These are phyloP conservation scores for Eudorcas thomsonii DNA, from an alignment of 2,113 vertebrate genomes.

Conservation along the genomic window DNA sequence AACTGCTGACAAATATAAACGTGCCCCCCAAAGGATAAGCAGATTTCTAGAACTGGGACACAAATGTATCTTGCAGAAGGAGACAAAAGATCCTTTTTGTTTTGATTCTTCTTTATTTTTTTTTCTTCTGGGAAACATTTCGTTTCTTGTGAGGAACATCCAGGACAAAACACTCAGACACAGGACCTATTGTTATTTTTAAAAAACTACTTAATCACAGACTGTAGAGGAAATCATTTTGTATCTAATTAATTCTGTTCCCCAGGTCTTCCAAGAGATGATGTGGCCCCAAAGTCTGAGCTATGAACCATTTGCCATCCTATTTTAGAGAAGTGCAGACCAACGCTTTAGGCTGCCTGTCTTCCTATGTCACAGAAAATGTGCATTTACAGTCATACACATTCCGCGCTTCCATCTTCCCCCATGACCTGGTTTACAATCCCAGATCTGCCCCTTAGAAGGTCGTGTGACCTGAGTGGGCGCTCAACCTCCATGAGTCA, in stretches of 20 bases:
- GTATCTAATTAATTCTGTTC: background rate
- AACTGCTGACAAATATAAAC: background rate
- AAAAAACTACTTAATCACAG: background rate
- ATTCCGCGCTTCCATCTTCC: background rate
- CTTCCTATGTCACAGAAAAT: background rate
- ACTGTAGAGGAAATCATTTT: background rate
- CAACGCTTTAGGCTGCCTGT: too few species aligned
- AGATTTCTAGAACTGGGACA: background rate
- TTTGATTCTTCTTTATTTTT: background rate
- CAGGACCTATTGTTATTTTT: background rate
- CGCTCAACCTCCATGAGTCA: background rate
- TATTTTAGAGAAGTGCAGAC: background rate
- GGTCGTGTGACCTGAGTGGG: background rate
- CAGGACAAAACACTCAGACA: background rate
- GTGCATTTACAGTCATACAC: background rate
- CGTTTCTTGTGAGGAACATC: background rate
- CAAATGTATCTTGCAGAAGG: background rate
- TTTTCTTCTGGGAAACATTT: slow-evolving; percentile 25
- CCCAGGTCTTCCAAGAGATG: background rate
- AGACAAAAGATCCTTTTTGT: background rate
- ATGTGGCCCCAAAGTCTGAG: background rate
- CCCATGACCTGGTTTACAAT: background rate
- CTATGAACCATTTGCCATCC: background rate
- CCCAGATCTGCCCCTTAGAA: background rate
- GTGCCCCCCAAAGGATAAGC: background rate